phyloP scores from a whole-genome alignment of 2,888 invertebrate species.

The Autographa pulchrina region DNA sequence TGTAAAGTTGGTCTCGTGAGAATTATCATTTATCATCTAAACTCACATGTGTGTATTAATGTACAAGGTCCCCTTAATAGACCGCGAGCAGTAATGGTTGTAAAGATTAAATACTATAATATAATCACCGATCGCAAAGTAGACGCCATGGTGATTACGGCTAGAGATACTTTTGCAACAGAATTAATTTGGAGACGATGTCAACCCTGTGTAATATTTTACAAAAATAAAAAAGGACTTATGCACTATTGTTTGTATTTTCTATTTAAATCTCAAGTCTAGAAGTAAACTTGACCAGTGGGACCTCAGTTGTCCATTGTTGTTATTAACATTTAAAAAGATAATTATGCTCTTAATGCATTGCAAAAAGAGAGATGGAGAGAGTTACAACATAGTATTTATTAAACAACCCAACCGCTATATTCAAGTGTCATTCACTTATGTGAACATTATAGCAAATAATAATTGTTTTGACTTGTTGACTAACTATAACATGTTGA shows the following conservation, averaged over 20 bases:
- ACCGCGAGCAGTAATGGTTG: neutral
- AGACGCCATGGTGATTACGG: neutral
- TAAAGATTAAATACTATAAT: neutral
- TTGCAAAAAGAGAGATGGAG: too few relatives aligned
- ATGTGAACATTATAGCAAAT: neutral
- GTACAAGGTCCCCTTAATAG: neutral
- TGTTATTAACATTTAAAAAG: too few relatives aligned
- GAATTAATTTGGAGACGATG: neutral
- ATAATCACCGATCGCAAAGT: neutral
- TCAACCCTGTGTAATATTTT: too few relatives aligned
- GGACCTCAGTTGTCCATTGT: too few relatives aligned
- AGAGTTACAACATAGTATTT: neutral
- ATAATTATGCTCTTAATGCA: too few relatives aligned
- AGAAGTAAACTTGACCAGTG: too few relatives aligned
- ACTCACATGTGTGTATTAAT: neutral
- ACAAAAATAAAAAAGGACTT: too few relatives aligned
- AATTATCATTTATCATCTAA: conserved; percentile 16
- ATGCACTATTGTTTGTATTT: too few relatives aligned
- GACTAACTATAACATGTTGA: neutral
- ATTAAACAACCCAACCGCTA: neutral
- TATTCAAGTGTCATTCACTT: neutral
- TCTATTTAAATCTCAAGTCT: too few relatives aligned
- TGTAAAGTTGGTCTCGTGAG: conserved; percentile 20
- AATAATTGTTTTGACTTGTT: neutral
- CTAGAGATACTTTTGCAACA: neutral